Percentiles rank a stretch among this genome's conserved stretches.
Evolutionary conservation across 2,888 invertebrate genomes (phyloP).

Genomic region (Heliconius charithonia): DNA sequence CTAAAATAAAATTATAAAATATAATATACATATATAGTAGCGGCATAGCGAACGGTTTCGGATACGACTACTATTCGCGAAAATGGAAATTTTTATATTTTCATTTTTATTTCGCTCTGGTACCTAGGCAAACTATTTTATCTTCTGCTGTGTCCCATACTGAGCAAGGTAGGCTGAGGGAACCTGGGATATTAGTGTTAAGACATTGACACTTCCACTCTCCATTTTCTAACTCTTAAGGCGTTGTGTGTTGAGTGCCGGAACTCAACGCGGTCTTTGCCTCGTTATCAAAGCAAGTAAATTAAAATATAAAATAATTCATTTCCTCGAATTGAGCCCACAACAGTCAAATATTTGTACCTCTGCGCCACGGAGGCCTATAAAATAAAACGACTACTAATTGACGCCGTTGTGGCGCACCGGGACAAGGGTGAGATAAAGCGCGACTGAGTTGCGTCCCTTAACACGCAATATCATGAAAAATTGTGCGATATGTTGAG

Average conservation of each 20-base stretch:
- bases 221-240: not conserved
- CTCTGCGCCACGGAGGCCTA: no score
- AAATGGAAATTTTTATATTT: no score
- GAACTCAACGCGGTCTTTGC: not conserved
- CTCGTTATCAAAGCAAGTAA: not conserved
- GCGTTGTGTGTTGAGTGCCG: not conserved
- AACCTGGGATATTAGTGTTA: not conserved
- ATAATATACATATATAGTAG: no score
- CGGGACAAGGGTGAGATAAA: no score
- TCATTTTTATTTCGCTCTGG: no score
- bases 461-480: no score
- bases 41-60: no score
- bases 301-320: not conserved
- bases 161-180: not conserved
- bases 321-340: not conserved
- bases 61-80: no score
- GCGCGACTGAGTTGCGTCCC: no score
- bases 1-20: constrained; percentile 52
- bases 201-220: not conserved
- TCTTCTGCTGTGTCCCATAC: not conserved
- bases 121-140: not conserved
- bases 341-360: not conserved
- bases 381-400: no score
- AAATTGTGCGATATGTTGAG: no score
- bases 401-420: no score